phyloP scores from a whole-genome alignment of 37 sponge, comb jelly and placozoan genomes.

The Amphimedon queenslandica region DNA sequence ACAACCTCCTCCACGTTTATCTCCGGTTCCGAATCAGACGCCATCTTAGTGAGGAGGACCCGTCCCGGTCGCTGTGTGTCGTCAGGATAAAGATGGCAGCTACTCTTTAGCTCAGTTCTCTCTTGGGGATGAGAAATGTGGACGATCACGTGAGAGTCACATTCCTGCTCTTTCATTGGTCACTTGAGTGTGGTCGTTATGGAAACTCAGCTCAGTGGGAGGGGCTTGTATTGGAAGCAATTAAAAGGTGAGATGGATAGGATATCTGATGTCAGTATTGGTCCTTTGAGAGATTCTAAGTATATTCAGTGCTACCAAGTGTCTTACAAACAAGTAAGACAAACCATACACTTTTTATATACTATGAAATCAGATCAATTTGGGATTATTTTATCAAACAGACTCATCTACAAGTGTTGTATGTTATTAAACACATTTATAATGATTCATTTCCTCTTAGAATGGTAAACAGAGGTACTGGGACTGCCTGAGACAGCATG shows the following conservation, averaged over 20 bases:
- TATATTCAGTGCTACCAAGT: slow-evolving; percentile 83
- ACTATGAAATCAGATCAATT: not conserved
- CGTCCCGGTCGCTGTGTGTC: not conserved
- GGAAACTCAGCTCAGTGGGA: no score
- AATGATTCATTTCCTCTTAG: slow-evolving; percentile 25
- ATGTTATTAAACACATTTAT: not conserved
- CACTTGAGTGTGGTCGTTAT: no score
- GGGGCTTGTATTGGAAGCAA: no score
- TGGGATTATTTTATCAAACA: no score
- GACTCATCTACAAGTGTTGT: no score
- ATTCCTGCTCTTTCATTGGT: no score
- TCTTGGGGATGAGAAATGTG: no score
- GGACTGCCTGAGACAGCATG: slow-evolving; percentile 84
- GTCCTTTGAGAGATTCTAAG: slow-evolving; percentile 52
- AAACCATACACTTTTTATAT: not conserved
- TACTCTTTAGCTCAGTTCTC: no score
- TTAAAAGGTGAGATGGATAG: slow-evolving; percentile 75
- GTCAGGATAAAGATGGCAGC: not conserved
- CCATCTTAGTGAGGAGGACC: slow-evolving; percentile 79
- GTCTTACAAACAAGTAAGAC: slow-evolving; percentile 69
- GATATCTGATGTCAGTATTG: slow-evolving; percentile 53
- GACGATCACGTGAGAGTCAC: no score
- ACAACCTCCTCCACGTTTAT: slow-evolving; percentile 58
- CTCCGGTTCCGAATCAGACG: slow-evolving; percentile 57
- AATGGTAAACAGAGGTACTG: slow-evolving; percentile 65